phyloP scores from a whole-genome alignment of 2,888 invertebrate species.

The Encarsia formosa region DNA sequence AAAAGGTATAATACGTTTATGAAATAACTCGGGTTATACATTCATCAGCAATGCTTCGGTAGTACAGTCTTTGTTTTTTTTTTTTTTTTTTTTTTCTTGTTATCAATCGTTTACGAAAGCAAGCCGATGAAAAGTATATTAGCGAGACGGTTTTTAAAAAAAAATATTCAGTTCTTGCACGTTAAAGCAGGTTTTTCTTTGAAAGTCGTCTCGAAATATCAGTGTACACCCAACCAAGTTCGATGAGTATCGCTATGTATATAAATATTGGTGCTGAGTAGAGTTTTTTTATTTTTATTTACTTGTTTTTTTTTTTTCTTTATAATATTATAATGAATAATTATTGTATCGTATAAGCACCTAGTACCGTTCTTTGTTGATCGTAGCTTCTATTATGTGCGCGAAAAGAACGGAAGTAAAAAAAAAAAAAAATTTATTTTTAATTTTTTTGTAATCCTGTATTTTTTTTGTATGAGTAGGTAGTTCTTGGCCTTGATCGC shows the following conservation, averaged over 20 bases:
- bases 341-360: conserved; percentile 14
- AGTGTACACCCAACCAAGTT: too few relatives aligned
- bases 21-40: not conserved
- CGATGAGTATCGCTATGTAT: too few relatives aligned
- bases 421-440: not conserved
- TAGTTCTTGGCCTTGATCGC: too few relatives aligned
- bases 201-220: conserved; percentile 1
- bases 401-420: not conserved
- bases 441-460: too few relatives aligned
- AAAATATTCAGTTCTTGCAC: conserved; percentile 1
- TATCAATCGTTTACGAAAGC: not conserved
- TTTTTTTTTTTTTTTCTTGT: not conserved
- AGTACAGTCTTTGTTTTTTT: conserved; percentile 3
- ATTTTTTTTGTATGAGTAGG: conserved; percentile 1
- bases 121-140: not conserved
- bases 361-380: conserved; percentile 22
- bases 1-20: too few relatives aligned
- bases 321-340: too few relatives aligned
- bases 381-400: conserved; percentile 12
- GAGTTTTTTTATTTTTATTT: too few relatives aligned
- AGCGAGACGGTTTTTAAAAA: conserved; percentile 5
- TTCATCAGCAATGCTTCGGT: not conserved
- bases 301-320: too few relatives aligned
- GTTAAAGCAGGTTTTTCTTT: not conserved
- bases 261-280: too few relatives aligned